A percentile compares a stretch with the other conserved stretches of the same genome.
These are phyloP conservation scores for Ophion obscuratus DNA, from an alignment of 2,888 invertebrate species.

Conservation along the genomic window DNA sequence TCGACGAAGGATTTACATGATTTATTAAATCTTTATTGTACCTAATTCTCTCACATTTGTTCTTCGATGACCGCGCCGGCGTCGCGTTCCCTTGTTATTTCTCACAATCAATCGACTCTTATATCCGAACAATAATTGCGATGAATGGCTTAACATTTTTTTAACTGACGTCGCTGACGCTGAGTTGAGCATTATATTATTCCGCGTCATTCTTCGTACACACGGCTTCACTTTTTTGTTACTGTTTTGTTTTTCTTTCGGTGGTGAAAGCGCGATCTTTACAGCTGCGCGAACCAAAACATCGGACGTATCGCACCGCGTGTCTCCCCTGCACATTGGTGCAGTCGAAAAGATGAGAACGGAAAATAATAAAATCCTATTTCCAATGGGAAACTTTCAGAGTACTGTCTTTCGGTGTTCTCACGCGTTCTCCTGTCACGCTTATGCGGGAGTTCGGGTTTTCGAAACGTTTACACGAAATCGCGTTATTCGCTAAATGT, in stretches of 20 bases:
- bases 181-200: constrained; percentile 59
- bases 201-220: constrained; percentile 18
- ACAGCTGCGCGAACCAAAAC: constrained; percentile 38
- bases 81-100: constrained; percentile 36
- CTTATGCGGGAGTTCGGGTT: constrained; percentile 49
- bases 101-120: constrained; percentile 41
- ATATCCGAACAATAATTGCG: constrained; percentile 39
- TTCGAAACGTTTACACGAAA: neutral
- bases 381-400: constrained; percentile 44
- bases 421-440: constrained; percentile 5
- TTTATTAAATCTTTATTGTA: constrained; percentile 73
- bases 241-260: constrained; percentile 4
- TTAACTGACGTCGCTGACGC: constrained; percentile 36
- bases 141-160: constrained; percentile 44
- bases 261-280: constrained; percentile 26
- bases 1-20: constrained; percentile 78
- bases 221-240: neutral
- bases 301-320: constrained; percentile 54
- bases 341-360: neutral
- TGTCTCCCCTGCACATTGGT: too few relatives aligned
- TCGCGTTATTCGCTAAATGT: too few relatives aligned
- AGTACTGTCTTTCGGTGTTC: constrained; percentile 14
- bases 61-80: constrained; percentile 25
- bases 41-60: constrained; percentile 27
- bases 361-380: constrained; percentile 36